Evolutionary conservation across 2,113 vertebrate species (phyloP).

Genomic region (Erythrocebus patas): DNA sequence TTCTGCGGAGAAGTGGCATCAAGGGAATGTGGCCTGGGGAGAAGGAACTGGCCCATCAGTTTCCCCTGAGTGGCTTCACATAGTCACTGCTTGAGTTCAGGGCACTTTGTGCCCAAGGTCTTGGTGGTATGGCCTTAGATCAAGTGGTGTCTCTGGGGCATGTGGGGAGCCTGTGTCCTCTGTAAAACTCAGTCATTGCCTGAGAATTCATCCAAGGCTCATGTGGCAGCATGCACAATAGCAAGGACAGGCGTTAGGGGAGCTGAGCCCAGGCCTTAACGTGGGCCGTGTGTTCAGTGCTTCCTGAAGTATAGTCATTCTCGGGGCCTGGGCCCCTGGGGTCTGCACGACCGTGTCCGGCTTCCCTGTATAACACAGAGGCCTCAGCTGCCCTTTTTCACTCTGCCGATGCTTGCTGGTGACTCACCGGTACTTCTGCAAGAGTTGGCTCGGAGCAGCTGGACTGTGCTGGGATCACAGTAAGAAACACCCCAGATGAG

Average conservation of each 20-base stretch:
- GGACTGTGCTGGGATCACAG: background rate
- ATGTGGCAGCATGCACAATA: too few species aligned
- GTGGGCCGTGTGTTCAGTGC: background rate
- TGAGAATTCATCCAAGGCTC: background rate
- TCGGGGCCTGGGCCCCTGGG: background rate
- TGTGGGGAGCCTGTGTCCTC: background rate
- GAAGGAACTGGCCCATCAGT: fast-evolving
- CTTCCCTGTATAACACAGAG: background rate
- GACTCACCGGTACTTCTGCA: background rate
- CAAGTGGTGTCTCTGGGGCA: background rate
- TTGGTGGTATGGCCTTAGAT: background rate
- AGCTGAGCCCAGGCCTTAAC: too few species aligned
- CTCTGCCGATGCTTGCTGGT: background rate
- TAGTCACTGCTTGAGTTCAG: too few species aligned
- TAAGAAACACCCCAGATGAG: background rate
- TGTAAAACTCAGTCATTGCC: background rate
- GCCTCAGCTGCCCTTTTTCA: too few species aligned
- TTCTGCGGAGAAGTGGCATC: background rate
- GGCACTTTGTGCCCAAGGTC: too few species aligned
- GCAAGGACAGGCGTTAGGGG: too few species aligned
- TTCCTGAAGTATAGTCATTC: background rate
- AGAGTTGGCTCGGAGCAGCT: background rate
- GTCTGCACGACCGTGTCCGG: too few species aligned
- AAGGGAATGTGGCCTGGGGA: background rate
- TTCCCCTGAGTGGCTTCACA: background rate